Evolutionary conservation across 2,797 vertebrate species (phyloP).

Genomic region (Brotula barbata): DNA sequence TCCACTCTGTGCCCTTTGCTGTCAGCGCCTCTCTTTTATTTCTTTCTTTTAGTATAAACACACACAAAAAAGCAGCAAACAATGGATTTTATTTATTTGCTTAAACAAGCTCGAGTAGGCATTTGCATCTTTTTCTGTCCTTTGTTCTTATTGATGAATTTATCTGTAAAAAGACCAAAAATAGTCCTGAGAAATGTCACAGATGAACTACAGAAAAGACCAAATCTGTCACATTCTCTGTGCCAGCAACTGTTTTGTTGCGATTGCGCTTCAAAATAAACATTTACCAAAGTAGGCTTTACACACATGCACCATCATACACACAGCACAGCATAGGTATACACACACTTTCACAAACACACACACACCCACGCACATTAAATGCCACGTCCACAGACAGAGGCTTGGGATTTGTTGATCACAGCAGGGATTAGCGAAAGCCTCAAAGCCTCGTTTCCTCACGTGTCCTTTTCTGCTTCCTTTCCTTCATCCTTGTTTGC

Average conservation of each 20-base stretch:
- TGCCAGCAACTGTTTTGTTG: background rate
- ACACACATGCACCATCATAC: constrained; percentile 14
- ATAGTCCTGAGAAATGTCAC: background rate
- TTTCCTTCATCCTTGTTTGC: constrained; percentile 4
- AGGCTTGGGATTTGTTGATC: constrained; percentile 19
- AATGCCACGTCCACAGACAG: constrained; percentile 7
- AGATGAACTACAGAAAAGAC: constrained; percentile 1
- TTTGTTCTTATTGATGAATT: background rate
- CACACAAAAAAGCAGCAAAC: background rate
- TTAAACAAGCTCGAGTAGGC: constrained; percentile 7
- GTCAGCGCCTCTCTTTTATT: too few species aligned
- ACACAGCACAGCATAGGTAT: background rate
- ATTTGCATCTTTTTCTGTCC: background rate
- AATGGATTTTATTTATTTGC: background rate
- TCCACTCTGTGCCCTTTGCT: too few species aligned
- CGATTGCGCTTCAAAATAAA: constrained; percentile 17
- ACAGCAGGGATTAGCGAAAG: constrained; percentile 23
- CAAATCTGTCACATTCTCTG: constrained; percentile 7
- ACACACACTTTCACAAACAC: constrained; percentile 1
- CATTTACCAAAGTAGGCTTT: background rate
- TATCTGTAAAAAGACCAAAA: background rate
- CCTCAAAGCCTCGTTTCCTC: constrained; percentile 5
- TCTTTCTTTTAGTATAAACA: too few species aligned
- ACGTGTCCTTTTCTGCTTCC: background rate
- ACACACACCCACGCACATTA: background rate